phyloP scores from a whole-genome alignment of 2,797 vertebrate genomes.

The Rhadinocentrus ornatus region DNA sequence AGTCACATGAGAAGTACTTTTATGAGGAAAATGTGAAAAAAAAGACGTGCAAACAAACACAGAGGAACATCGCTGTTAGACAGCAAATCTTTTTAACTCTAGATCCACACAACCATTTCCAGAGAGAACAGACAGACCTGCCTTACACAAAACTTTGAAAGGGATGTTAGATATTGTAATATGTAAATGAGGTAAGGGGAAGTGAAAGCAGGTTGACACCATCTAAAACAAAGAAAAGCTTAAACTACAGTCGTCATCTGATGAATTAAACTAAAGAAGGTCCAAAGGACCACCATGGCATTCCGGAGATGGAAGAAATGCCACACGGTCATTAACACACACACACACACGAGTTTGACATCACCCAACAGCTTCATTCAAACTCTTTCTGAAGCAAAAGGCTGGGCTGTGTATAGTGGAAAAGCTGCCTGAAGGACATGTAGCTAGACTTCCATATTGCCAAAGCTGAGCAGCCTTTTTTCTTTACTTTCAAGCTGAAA shows the following conservation, averaged over 20 bases:
- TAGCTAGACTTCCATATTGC: slow-evolving; percentile 5
- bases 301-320: slow-evolving; percentile 19
- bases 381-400: slow-evolving; percentile 25
- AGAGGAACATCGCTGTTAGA: background rate
- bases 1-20: background rate
- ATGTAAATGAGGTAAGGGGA: background rate
- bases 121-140: background rate
- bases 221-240: background rate
- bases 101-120: background rate
- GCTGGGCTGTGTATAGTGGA: slow-evolving; percentile 11
- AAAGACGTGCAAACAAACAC: background rate
- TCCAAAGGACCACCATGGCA: slow-evolving; percentile 5
- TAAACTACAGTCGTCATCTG: background rate
- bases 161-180: background rate
- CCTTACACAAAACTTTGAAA: background rate
- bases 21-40: background rate
- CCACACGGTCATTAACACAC: slow-evolving; percentile 15
- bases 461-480: slow-evolving; percentile 5
- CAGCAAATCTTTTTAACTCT: background rate
- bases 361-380: slow-evolving; percentile 12
- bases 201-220: background rate
- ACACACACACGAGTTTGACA: background rate
- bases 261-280: background rate
- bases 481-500: slow-evolving; percentile 21
- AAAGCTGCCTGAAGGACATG: slow-evolving; percentile 1